Percentiles rank a stretch among this genome's conserved stretches.
Conservation (phyloP, 64 coral and sea anemone genomes). For the Montipora sp. region DNA sequence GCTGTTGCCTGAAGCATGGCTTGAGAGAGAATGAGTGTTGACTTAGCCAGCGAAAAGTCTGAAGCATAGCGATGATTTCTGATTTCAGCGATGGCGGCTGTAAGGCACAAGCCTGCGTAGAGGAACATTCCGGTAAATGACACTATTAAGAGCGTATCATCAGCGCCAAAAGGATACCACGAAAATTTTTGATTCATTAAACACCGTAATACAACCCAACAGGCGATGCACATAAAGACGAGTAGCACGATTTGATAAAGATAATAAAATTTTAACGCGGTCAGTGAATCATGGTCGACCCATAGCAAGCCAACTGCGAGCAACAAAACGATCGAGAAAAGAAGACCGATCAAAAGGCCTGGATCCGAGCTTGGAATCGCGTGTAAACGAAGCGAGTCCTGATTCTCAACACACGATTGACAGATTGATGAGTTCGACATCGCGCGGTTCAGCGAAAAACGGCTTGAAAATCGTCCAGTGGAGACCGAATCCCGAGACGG, state of each 20-base stretch:
- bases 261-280: slow-evolving; percentile 93
- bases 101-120: slow-evolving; percentile 88
- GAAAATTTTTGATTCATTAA: slow-evolving; percentile 91
- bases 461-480: slow-evolving; percentile 83
- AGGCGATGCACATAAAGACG: slow-evolving; percentile 83
- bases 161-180: slow-evolving; percentile 88
- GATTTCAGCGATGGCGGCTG: slow-evolving; percentile 92
- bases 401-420: slow-evolving; percentile 89
- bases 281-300: slow-evolving; percentile 75
- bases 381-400: slow-evolving; percentile 70
- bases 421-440: slow-evolving; percentile 92
- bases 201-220: slow-evolving; percentile 90
- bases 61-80: slow-evolving; percentile 74
- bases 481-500: slow-evolving; percentile 74
- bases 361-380: slow-evolving; percentile 90
- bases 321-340: slow-evolving; percentile 84
- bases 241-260: slow-evolving; percentile 88
- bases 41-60: slow-evolving; percentile 85
- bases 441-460: slow-evolving; percentile 89
- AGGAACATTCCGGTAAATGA: slow-evolving; percentile 91
- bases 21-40: slow-evolving; percentile 77
- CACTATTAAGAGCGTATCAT: slow-evolving; percentile 86
- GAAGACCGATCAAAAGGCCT: slow-evolving; percentile 83
- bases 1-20: slow-evolving; percentile 92
- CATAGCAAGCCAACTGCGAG: slow-evolving; percentile 87